These are phyloP conservation scores for Dryococelus australis DNA, from an alignment of 2,888 invertebrate species.

Conservation along the genomic window DNA sequence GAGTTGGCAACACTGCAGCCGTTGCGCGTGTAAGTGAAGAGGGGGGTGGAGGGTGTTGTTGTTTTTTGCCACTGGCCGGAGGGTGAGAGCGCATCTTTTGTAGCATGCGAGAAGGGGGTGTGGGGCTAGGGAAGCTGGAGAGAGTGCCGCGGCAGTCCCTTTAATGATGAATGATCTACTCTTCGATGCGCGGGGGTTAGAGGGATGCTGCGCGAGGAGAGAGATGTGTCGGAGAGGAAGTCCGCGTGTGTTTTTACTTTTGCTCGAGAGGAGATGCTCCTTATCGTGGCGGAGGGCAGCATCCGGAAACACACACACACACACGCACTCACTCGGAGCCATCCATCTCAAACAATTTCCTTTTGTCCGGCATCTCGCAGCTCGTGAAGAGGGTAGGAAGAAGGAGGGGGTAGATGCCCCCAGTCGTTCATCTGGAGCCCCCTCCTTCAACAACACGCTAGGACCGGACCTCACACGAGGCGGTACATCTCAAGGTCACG, in stretches of 20 bases:
- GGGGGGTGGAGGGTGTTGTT: not conserved
- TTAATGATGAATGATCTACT: not conserved
- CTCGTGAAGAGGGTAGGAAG: not conserved
- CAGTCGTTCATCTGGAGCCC: not conserved
- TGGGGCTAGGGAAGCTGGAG: not conserved
- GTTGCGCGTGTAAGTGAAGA: too few relatives aligned
- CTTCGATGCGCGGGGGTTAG: too few relatives aligned
- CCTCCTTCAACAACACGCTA: too few relatives aligned
- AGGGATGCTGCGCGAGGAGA: not conserved
- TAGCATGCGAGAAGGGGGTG: not conserved
- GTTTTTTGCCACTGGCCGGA: not conserved
- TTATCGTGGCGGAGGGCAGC: not conserved
- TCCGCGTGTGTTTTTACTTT: not conserved
- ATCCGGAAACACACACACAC: not conserved
- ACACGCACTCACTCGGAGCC: not conserved
- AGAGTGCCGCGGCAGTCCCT: not conserved
- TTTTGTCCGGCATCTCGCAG: not conserved
- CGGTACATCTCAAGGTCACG: not conserved
- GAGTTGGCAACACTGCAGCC: too few relatives aligned
- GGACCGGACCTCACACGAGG: not conserved
- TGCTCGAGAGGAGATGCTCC: not conserved
- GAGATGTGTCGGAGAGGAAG: not conserved
- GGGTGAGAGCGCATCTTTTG: not conserved
- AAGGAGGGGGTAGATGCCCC: not conserved
- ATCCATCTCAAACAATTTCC: slow-evolving; percentile 10